phyloP scores from a whole-genome alignment of 2,797 vertebrate genomes.

The Fratercula arctica region DNA sequence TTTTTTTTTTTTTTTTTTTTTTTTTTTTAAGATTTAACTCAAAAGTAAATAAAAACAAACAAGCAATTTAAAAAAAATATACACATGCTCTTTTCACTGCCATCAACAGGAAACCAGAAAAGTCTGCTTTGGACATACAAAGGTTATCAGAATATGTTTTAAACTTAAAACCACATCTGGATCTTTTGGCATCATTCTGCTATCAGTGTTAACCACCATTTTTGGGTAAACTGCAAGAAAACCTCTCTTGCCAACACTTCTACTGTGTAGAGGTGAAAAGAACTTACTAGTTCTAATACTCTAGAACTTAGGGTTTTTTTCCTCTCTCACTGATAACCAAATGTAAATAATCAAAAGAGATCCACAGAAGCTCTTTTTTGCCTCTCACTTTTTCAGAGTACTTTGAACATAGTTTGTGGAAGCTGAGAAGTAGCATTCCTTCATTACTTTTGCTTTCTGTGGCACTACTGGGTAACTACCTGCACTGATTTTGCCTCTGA shows the following conservation, averaged over 20 bases:
- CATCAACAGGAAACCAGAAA: not conserved
- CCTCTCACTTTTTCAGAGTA: not conserved
- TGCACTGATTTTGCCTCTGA: not conserved
- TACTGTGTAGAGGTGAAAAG: not conserved
- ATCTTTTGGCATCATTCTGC: not conserved
- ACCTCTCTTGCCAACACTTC: not conserved
- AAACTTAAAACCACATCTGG: not conserved
- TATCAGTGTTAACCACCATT: not conserved
- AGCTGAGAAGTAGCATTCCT: not conserved
- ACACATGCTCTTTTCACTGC: not conserved
- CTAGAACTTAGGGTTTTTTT: not conserved
- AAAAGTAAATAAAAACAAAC: not conserved
- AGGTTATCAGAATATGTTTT: not conserved
- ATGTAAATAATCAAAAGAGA: not conserved
- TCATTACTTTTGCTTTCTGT: not conserved
- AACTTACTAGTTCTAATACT: not conserved
- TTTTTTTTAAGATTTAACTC: not conserved
- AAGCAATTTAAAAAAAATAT: not conserved
- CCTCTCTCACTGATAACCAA: not conserved
- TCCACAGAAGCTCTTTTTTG: not conserved
- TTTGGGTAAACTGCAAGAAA: not conserved
- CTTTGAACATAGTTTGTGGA: not conserved
- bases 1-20: not conserved
- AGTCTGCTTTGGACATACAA: not conserved
- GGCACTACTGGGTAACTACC: not conserved